Percentiles rank a stretch among this genome's conserved stretches.
phyloP scores from a whole-genome alignment of 92 coral and sea anemone genomes.

The Siderastrea siderea region DNA sequence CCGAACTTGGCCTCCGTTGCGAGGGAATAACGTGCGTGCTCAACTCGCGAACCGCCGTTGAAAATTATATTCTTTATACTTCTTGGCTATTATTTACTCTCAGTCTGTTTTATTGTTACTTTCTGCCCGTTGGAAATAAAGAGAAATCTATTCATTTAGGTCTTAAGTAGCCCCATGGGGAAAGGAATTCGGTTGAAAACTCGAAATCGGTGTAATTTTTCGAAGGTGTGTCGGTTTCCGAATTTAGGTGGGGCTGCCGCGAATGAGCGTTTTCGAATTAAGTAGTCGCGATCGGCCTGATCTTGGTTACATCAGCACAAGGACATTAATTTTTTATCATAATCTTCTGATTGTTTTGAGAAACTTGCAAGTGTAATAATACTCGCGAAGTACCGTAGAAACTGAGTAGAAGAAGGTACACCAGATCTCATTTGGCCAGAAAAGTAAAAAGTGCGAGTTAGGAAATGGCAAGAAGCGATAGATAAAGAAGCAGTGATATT shows the following conservation, averaged over 20 bases:
- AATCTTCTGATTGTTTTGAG: conserved; percentile 77
- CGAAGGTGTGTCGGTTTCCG: conserved; percentile 60
- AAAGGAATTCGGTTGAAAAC: conserved; percentile 64
- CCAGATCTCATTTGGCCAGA: not conserved
- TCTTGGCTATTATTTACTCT: conserved; percentile 27
- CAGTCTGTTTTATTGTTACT: conserved; percentile 8
- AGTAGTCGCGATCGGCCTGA: conserved; percentile 48
- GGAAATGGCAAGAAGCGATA: not conserved
- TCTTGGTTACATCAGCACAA: conserved; percentile 58
- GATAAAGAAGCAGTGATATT: conserved; percentile 29
- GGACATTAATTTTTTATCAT: conserved; percentile 68
- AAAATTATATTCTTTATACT: conserved; percentile 22
- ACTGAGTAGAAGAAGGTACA: not conserved
- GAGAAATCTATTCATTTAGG: conserved; percentile 23
- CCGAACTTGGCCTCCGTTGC: conserved; percentile 36
- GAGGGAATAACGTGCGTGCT: conserved; percentile 25
- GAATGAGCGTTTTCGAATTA: conserved; percentile 53
- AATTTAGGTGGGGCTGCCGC: conserved; percentile 64
- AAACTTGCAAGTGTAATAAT: conserved; percentile 47
- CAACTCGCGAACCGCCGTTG: conserved; percentile 26
- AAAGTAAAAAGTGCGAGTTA: conserved; percentile 19
- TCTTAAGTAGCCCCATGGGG: conserved; percentile 30
- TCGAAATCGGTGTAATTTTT: conserved; percentile 69
- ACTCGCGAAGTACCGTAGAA: conserved; percentile 35
- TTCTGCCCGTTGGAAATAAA: conserved; percentile 19